Evolutionary conservation across 2,113 vertebrate genomes (phyloP).

Genomic region (Heliornis fulica): DNA sequence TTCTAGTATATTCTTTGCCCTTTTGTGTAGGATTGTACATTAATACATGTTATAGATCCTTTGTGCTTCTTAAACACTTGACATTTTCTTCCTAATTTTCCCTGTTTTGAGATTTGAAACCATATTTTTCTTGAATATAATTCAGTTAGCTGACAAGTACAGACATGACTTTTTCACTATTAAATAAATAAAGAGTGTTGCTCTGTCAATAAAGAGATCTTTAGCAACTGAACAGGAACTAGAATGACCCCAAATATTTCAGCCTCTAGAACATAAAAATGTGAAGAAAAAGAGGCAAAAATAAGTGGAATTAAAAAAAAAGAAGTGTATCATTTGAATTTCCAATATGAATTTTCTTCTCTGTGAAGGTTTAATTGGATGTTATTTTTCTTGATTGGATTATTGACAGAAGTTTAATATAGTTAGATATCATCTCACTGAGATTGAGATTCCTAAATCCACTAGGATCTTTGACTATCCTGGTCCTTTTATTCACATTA

Average conservation of each 20-base stretch:
- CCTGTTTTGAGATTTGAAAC: constrained; percentile 29
- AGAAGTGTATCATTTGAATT: not conserved
- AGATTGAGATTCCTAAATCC: constrained; percentile 5
- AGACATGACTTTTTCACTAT: not conserved
- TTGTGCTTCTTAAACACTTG: constrained; percentile 6
- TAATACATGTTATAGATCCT: not conserved
- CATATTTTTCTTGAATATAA: not conserved
- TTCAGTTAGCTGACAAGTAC: constrained; percentile 17
- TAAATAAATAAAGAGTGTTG: not conserved
- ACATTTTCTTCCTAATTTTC: not conserved
- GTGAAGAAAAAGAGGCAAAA: not conserved
- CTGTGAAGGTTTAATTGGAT: not conserved
- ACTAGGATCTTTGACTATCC: not conserved
- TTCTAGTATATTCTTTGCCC: not conserved
- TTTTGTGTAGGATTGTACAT: not conserved
- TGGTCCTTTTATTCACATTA: not conserved
- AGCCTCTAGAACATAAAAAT: not conserved
- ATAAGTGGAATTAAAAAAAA: not conserved
- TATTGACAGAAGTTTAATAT: not conserved
- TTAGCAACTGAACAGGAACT: not conserved
- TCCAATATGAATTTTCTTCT: not conserved
- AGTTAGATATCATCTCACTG: not conserved
- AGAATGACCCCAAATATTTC: not conserved
- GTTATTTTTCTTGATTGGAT: not conserved
- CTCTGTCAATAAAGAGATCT: not conserved